Conservation (phyloP, 2,113 vertebrate species). For the Isichthys henryi region DNA sequence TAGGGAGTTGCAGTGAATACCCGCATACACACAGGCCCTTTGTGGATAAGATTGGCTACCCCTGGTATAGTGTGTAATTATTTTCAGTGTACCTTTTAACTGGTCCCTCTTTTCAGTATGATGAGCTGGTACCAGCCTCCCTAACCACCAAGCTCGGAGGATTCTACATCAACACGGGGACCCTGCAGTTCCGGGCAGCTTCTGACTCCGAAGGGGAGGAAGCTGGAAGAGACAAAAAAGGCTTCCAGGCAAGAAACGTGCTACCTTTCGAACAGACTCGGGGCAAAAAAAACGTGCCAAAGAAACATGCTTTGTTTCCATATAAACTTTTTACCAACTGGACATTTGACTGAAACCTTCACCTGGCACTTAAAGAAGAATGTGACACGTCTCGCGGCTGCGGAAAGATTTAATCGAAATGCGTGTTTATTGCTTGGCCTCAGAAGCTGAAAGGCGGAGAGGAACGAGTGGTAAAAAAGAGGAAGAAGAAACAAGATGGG, state of each 20-base stretch:
- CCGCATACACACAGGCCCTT: too few species aligned
- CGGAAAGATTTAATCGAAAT: not conserved
- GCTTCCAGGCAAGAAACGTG: conserved; percentile 69
- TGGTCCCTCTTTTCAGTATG: conserved; percentile 56
- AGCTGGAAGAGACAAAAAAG: conserved; percentile 67
- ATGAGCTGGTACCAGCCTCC: conserved; percentile 94
- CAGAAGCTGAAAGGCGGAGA: conserved; percentile 83
- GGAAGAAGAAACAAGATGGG: conserved; percentile 79
- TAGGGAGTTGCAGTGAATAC: too few species aligned
- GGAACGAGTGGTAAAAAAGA: conserved; percentile 79
- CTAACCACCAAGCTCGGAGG: conserved; percentile 94
- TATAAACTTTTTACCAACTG: not conserved
- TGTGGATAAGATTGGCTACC: too few species aligned
- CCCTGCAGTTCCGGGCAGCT: conserved; percentile 88
- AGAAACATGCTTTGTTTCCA: not conserved
- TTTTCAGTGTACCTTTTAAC: not conserved
- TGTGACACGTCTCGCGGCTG: not conserved
- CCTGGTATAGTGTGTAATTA: not conserved
- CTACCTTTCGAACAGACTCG: not conserved
- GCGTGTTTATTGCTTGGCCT: not conserved
- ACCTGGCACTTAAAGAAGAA: not conserved
- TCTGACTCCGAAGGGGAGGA: conserved; percentile 91
- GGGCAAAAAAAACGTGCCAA: not conserved
- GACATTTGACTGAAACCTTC: not conserved
- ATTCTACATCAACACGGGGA: conserved; percentile 98